Evolutionary conservation across 2,113 vertebrate genomes (phyloP), one percentile per base, ranked within the genome.

Genomic region (Epinephelus fuscoguttatus): DNA sequence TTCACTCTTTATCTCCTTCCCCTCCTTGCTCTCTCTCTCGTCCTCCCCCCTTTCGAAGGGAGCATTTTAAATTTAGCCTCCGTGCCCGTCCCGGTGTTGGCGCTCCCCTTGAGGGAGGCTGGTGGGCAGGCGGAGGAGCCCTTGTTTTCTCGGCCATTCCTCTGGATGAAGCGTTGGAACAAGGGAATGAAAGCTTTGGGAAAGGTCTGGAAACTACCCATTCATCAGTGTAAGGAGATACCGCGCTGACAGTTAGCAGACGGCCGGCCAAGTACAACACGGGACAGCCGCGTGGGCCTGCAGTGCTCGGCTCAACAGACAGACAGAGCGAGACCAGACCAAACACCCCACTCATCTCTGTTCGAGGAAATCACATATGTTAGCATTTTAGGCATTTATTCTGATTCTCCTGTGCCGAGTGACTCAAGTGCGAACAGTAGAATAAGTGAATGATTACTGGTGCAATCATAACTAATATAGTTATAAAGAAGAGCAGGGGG

Each of bases 191-290:
- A 88, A 93, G 92, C 88, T 94, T 94, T 89, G 90, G 91, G 89
- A 94, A 95, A 88, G 89, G 87, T 89, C 92, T 94, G 94, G 94
- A 95, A 94, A 95, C 89, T 93, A 95, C 92, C 90, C 93, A 94
- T 94, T 95, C 93, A 92, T 95, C 94, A 95, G 89, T 90, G 94
- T 91, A 95, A 95, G 95, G 90, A 95, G 94, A 96, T 95, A 95
- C 92, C 83, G 89, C 84, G 92, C 93, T 95, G 95, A 95, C 94
- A 95, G 91, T 90, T 89, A 93, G 87, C 91, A 84, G 90, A 92
- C 78, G 47, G 87, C 80, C 82, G 33, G 95, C 95, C 94, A 96
- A 96, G 88, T 90, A 94, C 92, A 96, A 95, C 92, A 95, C 76
- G 70, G 81, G 90, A 90, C 87, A 69, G 91, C 90, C 87, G 81